These are phyloP conservation scores for Temnothorax longispinosus DNA, from an alignment of 1,140 invertebrate genomes.

Conservation along the genomic window DNA sequence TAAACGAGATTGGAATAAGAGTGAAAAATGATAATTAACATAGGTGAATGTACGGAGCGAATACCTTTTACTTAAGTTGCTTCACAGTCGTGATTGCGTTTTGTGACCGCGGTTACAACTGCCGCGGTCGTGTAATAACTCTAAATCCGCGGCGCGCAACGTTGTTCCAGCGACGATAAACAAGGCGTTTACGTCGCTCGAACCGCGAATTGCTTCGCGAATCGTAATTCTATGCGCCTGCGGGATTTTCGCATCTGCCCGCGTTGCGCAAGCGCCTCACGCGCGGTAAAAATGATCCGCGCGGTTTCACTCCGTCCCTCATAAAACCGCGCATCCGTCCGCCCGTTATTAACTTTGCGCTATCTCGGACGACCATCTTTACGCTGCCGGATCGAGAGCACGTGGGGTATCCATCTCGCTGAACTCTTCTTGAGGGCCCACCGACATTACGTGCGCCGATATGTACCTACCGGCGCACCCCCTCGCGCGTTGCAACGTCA, in stretches of 20 bases:
- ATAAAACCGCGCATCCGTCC: conserved; percentile 59
- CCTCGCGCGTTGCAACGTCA: conserved; percentile 18
- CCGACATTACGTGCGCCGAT: conserved; percentile 59
- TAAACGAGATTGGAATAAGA: conserved; percentile 15
- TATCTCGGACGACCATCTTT: conserved; percentile 80
- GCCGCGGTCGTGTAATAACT: background rate
- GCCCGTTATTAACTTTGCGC: conserved; percentile 79
- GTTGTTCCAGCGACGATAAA: conserved; percentile 24
- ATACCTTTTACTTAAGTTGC: background rate
- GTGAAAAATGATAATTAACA: conserved; percentile 39
- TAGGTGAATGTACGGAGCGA: background rate
- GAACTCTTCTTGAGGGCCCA: conserved; percentile 45
- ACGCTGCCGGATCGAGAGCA: conserved; percentile 74
- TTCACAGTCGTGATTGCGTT: conserved; percentile 10
- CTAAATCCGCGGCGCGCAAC: conserved; percentile 11
- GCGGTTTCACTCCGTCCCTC: conserved; percentile 56
- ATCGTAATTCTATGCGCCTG: conserved; percentile 63
- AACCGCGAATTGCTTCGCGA: conserved; percentile 48
- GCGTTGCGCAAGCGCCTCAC: background rate
- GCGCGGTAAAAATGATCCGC: conserved; percentile 45
- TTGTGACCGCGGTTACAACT: background rate
- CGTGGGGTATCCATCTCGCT: conserved; percentile 64
- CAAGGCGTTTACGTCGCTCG: conserved; percentile 60
- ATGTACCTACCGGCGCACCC: conserved; percentile 12
- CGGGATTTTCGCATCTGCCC: conserved; percentile 45